Percentiles rank a stretch among this genome's conserved stretches.
Evolutionary conservation across 2,888 invertebrate genomes (phyloP).

Genomic region (Plusia festucae): DNA sequence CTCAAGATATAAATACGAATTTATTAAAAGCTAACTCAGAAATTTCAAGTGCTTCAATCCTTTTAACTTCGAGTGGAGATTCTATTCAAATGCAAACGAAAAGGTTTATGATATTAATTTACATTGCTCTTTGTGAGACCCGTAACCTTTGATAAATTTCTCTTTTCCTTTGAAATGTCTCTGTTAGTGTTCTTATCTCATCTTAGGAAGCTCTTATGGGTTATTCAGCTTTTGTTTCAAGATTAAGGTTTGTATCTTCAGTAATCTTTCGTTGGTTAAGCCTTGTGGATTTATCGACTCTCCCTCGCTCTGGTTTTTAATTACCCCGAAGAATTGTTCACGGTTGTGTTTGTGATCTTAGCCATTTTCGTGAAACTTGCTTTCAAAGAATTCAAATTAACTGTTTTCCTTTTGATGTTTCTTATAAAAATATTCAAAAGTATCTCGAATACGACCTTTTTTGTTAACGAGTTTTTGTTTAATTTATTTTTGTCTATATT

Average conservation of each 20-base stretch:
- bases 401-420: constrained; percentile 1
- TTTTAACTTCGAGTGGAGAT: constrained; percentile 60
- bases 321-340: constrained; percentile 16
- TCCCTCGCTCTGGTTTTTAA: constrained; percentile 32
- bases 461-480: not conserved
- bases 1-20: constrained; percentile 68
- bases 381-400: constrained; percentile 1
- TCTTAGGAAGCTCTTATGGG: constrained; percentile 67
- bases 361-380: not conserved
- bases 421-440: not conserved
- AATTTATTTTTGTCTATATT: not conserved
- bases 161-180: constrained; percentile 64
- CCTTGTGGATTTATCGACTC: constrained; percentile 23
- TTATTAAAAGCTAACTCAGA: constrained; percentile 71
- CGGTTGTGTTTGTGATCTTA: constrained; percentile 1
- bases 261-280: constrained; percentile 65
- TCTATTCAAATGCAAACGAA: constrained; percentile 79
- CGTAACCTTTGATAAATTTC: constrained; percentile 77
- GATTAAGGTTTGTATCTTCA: constrained; percentile 72
- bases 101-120: constrained; percentile 83
- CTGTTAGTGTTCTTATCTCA: constrained; percentile 74
- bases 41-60: constrained; percentile 70
- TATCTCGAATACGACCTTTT: not conserved
- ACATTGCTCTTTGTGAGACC: constrained; percentile 77
- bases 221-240: constrained; percentile 75